These are phyloP conservation scores for Merodon equestris DNA, from an alignment of 2,888 invertebrate genomes.

Conservation along the genomic window DNA sequence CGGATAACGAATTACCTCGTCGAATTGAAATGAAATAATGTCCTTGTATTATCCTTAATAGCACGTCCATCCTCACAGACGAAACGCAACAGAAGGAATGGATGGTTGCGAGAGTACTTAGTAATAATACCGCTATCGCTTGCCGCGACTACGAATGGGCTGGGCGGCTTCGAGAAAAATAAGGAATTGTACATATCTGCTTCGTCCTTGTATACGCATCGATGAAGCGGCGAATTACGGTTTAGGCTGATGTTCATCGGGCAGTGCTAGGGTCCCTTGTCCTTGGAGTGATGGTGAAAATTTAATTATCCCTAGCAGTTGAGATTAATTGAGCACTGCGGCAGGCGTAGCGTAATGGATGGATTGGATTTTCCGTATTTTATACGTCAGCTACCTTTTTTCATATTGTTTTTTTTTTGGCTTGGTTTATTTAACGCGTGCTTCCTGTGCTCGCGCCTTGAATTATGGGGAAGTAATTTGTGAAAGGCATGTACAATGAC, in stretches of 20 bases:
- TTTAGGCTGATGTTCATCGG: background rate
- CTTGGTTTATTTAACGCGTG: slow-evolving; percentile 11
- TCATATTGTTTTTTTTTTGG: slow-evolving; percentile 7
- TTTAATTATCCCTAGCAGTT: slow-evolving; percentile 67
- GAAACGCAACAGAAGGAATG: slow-evolving; percentile 24
- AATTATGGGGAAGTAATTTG: slow-evolving; percentile 60
- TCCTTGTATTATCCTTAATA: slow-evolving; percentile 68
- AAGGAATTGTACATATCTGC: slow-evolving; percentile 17
- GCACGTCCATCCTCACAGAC: slow-evolving; percentile 61
- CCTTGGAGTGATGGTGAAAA: slow-evolving; percentile 54
- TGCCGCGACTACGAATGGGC: slow-evolving; percentile 18
- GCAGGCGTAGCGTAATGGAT: slow-evolving; percentile 57
- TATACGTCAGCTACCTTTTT: slow-evolving; percentile 7
- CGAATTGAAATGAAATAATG: slow-evolving; percentile 66
- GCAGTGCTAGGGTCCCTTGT: background rate
- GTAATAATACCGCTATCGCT: slow-evolving; percentile 51
- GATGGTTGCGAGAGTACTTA: slow-evolving; percentile 66
- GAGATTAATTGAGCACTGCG: slow-evolving; percentile 66
- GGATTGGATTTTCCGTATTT: slow-evolving; percentile 57
- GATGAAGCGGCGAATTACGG: slow-evolving; percentile 43
- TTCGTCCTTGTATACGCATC: slow-evolving; percentile 64
- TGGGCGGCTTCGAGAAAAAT: slow-evolving; percentile 17
- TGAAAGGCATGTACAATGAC: slow-evolving; percentile 59
- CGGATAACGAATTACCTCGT: slow-evolving; percentile 55
- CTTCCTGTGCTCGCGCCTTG: slow-evolving; percentile 31